phyloP scores from a whole-genome alignment of 2,888 invertebrate genomes.

The Masnerella sp. region DNA sequence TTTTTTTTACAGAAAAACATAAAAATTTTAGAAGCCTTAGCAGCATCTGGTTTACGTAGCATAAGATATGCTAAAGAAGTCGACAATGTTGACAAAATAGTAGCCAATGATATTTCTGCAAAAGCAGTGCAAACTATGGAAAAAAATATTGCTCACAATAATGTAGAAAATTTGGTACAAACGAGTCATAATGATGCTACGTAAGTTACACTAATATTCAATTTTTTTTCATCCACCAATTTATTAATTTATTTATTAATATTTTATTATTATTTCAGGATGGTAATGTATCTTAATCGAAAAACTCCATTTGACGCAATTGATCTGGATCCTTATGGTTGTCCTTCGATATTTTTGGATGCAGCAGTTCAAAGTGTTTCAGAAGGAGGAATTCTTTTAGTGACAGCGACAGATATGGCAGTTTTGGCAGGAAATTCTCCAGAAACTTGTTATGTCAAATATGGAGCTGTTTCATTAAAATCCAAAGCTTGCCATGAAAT shows the following conservation, averaged over 20 bases:
- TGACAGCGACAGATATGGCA: constrained; percentile 99
- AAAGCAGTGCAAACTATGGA: constrained; percentile 92
- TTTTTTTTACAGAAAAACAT: constrained; percentile 79
- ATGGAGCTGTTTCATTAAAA: constrained; percentile 92
- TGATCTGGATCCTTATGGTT: constrained; percentile 98
- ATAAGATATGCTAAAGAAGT: constrained; percentile 98
- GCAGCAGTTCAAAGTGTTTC: constrained; percentile 89
- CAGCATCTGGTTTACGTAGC: constrained; percentile 96
- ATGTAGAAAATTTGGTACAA: constrained; percentile 85
- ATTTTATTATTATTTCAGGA: constrained; percentile 78
- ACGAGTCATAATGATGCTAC: constrained; percentile 92
- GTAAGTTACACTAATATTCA: constrained; percentile 79
- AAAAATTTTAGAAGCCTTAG: constrained; percentile 92
- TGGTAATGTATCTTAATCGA: constrained; percentile 90
- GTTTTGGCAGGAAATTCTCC: constrained; percentile 96
- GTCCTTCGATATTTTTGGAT: constrained; percentile 94
- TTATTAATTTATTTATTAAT: not conserved
- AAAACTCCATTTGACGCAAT: constrained; percentile 88
- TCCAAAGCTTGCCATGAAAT: constrained; percentile 96
- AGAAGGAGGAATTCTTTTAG: constrained; percentile 91
- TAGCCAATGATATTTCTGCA: constrained; percentile 94
- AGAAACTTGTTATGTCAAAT: constrained; percentile 95
- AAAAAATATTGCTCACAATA: constrained; percentile 87
- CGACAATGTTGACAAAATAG: constrained; percentile 85
- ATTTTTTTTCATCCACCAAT: not conserved